Base-by-base conservation (phyloP, 1,140 invertebrate genomes). In the Cardiocondyla obscurior region DNA sequence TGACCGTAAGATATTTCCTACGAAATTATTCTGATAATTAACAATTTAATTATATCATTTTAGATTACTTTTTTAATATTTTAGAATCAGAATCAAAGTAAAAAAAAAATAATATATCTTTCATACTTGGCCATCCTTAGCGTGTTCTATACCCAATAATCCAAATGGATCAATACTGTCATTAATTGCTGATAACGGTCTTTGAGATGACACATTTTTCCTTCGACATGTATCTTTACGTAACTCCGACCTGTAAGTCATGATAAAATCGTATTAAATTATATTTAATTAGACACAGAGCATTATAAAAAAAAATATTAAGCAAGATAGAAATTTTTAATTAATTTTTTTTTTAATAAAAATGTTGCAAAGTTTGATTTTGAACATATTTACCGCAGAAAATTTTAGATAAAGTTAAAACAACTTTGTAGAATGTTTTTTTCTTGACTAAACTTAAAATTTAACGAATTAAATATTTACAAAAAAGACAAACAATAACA, bases 101-200 rank as follows among this genome's bases (percentile, higher is more conserved):
- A n/a, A 12, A 72, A 46, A 77, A 30, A 70, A 65, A 72, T 16
- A 53, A 46, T 53, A n/a, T n/a, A 51, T 44, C 6, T 53, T 60
- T 58, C 58, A 69, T 94, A 96, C 96, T 94, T 97, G 97, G 81
- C 97, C 98, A 93, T 98, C 97, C 91, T 97, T 96, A 51, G 96
- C 96, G 92, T 95, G 95, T 90, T 98, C 97, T 77, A 98, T 95
- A 51, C 97, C 97, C 30, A 98, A 92, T 19, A 97, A 95, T 94
- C 97, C 96, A 93, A 97, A 97, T 14, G 97, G 97, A 95, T 98
- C 98, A 53, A 96, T 94, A 86, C 96, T 96, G 94, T 98, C 97
- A 88, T 96, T 97, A 36, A 98, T 97, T 5, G 97, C 95, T 28
- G 97, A 98, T 28, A 98, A 91, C 8, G 98, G 98, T 82, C 97